phyloP scores from a whole-genome alignment of 1,140 invertebrate species.

The Anastatus disparis region DNA sequence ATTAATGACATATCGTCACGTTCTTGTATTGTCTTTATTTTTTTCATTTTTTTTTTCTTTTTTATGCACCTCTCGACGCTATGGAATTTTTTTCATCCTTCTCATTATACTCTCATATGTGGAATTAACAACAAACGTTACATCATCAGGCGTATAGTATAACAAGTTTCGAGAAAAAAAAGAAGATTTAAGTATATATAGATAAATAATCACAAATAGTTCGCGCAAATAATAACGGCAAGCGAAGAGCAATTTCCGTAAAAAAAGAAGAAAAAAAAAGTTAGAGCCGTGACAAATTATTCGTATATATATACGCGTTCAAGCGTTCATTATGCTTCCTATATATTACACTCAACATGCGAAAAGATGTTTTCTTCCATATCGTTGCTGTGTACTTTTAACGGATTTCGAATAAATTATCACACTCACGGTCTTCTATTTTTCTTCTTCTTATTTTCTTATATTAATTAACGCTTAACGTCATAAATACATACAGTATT shows the following conservation, averaged over 20 bases:
- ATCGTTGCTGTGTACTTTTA: no score
- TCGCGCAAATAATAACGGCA: background rate
- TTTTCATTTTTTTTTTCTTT: background rate
- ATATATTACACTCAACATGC: background rate
- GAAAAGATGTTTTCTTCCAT: no score
- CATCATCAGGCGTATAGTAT: background rate
- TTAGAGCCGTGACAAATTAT: conserved; percentile 4
- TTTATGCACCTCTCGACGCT: background rate
- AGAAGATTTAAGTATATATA: no score
- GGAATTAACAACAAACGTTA: background rate
- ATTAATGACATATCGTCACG: background rate
- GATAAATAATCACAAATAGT: background rate
- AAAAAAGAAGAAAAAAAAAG: no score
- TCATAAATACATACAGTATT: no score
- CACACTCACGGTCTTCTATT: no score
- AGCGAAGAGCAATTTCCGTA: background rate
- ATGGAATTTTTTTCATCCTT: background rate
- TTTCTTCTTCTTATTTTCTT: no score
- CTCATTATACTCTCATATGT: background rate
- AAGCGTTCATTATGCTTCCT: background rate
- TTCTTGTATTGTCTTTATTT: background rate
- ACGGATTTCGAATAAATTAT: no score
- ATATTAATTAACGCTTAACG: no score
- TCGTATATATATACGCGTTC: no score
- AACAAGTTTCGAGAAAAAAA: no score